These are phyloP conservation scores for Cenopis cana DNA, from an alignment of 2,888 invertebrate species.

Conservation along the genomic window DNA sequence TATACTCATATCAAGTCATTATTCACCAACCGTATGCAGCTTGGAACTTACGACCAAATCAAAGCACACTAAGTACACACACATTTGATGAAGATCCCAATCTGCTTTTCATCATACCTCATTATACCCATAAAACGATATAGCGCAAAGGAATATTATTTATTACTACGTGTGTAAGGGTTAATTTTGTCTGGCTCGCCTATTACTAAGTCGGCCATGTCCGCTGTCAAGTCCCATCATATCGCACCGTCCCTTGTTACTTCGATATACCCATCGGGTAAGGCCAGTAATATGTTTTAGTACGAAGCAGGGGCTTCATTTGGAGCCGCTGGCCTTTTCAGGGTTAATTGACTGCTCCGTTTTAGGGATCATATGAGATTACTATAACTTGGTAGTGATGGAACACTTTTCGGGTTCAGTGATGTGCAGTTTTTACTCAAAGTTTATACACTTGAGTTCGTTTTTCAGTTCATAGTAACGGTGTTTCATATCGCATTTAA, in stretches of 20 bases:
- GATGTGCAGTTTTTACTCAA: background rate
- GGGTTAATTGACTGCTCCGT: conserved; percentile 58
- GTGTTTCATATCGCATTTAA: too few species aligned
- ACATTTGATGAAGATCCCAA: conserved; percentile 25
- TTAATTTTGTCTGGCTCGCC: conserved; percentile 22
- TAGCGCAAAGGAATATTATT: conserved; percentile 17
- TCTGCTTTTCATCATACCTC: conserved; percentile 26
- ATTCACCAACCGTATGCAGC: background rate
- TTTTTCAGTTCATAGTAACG: too few species aligned
- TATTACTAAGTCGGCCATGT: conserved; percentile 24
- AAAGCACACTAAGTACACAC: background rate
- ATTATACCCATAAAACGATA: conserved; percentile 34
- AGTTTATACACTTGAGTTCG: too few species aligned
- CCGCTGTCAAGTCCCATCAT: conserved; percentile 49
- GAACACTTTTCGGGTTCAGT: conserved; percentile 4
- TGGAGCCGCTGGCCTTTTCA: conserved; percentile 10
- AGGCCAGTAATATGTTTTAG: background rate
- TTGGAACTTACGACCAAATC: background rate
- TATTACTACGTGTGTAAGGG: conserved; percentile 23
- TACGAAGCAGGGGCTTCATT: conserved; percentile 13
- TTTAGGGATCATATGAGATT: conserved; percentile 55
- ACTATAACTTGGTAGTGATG: conserved; percentile 35
- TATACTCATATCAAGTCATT: too few species aligned
- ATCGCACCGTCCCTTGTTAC: conserved; percentile 48
- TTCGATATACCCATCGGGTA: conserved; percentile 44